Percentiles rank a stretch among this genome's conserved stretches.
These are phyloP conservation scores for Chelon auratus DNA, from an alignment of 2,797 vertebrate species.

Conservation along the genomic window DNA sequence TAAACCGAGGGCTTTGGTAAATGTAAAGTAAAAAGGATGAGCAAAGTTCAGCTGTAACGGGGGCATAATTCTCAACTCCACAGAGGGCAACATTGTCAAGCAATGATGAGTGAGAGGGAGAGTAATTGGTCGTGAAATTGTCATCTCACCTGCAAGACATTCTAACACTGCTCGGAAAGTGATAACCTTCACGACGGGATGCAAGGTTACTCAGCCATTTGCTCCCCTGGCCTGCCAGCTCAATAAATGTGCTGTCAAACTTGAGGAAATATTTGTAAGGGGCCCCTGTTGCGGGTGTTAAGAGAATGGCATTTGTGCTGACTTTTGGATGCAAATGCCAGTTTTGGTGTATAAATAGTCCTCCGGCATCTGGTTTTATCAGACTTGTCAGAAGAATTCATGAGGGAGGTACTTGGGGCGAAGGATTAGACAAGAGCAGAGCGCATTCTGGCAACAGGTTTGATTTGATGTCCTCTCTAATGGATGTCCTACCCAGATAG, in stretches of 20 bases:
- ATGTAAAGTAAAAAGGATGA: constrained; percentile 21
- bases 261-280: constrained; percentile 58
- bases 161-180: constrained; percentile 40
- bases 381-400: constrained; percentile 62
- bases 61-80: constrained; percentile 38
- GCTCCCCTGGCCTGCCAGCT: constrained; percentile 19
- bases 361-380: constrained; percentile 52
- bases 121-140: constrained; percentile 63
- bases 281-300: constrained; percentile 41
- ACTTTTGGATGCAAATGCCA: constrained; percentile 64
- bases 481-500: constrained; percentile 30
- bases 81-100: constrained; percentile 34
- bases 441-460: constrained; percentile 47
- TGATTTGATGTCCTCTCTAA: constrained; percentile 55
- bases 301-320: constrained; percentile 47
- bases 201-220: constrained; percentile 55
- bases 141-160: constrained; percentile 57
- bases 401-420: constrained; percentile 30
- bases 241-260: constrained; percentile 57
- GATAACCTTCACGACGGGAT: constrained; percentile 61
- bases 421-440: constrained; percentile 53
- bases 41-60: constrained; percentile 31
- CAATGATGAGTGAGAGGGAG: constrained; percentile 38
- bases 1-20: constrained; percentile 2
- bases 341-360: constrained; percentile 64